Evolutionary conservation across 1,140 invertebrate species (phyloP).

Genomic region (Brachionus sp.): DNA sequence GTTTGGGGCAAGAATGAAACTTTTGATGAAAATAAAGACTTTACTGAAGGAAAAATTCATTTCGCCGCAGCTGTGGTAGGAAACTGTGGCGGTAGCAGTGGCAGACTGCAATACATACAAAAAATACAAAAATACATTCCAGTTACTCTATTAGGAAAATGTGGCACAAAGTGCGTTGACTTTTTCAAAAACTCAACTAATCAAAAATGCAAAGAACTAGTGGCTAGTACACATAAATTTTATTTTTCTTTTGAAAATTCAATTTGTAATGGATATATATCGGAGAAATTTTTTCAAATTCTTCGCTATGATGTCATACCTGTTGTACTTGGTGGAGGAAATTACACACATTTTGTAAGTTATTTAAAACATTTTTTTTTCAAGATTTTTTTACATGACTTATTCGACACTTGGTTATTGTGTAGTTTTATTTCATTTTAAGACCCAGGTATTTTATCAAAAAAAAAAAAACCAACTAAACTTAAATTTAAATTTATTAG

Average conservation of each 20-base stretch:
- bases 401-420: too few relatives aligned
- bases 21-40: not conserved
- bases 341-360: not conserved
- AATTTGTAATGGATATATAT: slow-evolving; percentile 47
- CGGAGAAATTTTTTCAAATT: slow-evolving; percentile 47
- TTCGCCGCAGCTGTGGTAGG: slow-evolving; percentile 19
- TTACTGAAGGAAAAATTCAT: not conserved
- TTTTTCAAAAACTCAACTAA: not conserved
- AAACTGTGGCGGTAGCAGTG: slow-evolving; percentile 47
- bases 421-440: too few relatives aligned
- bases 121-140: slow-evolving; percentile 15
- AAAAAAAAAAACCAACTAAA: too few relatives aligned
- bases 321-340: slow-evolving; percentile 41
- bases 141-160: slow-evolving; percentile 23
- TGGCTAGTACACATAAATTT: slow-evolving; percentile 23
- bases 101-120: slow-evolving; percentile 15
- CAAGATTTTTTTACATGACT: too few relatives aligned
- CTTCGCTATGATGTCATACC: slow-evolving; percentile 42
- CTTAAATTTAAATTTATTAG: too few relatives aligned
- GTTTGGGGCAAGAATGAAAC: not conserved
- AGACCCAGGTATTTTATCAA: too few relatives aligned
- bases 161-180: not conserved
- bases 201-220: not conserved
- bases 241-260: slow-evolving; percentile 47
- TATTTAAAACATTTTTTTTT: not conserved